Evolutionary conservation across 2,797 vertebrate species (phyloP).

Genomic region (Epinephelus malabaricus): DNA sequence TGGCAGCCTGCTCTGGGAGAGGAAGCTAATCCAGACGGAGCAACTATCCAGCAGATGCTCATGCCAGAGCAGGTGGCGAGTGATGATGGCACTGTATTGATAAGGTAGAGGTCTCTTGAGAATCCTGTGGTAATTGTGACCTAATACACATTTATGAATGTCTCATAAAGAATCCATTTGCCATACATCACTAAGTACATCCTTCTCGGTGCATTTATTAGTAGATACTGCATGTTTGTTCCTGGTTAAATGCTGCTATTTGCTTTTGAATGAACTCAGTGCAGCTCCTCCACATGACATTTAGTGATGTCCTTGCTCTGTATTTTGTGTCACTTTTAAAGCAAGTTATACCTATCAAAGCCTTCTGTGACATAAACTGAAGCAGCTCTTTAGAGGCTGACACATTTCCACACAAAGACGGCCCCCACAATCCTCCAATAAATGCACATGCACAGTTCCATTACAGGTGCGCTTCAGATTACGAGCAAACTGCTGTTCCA

Average conservation of each 20-base stretch:
- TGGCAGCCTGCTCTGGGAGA: conserved; percentile 17
- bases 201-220: not conserved
- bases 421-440: not conserved
- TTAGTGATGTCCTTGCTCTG: not conserved
- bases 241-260: not conserved
- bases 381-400: not conserved
- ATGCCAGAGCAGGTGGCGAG: conserved; percentile 28
- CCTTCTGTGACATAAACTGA: not conserved
- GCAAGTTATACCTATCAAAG: not conserved
- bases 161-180: conserved; percentile 7
- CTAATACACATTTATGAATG: conserved; percentile 25
- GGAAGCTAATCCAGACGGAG: conserved; percentile 28
- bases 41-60: conserved; percentile 40
- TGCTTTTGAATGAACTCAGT: not conserved
- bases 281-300: not conserved
- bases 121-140: not conserved
- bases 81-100: conserved; percentile 17
- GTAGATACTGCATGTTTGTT: not conserved
- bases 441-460: not conserved
- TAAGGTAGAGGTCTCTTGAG: conserved; percentile 18
- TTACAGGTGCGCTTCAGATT: conserved; percentile 2
- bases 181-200: conserved; percentile 2
- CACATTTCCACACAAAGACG: not conserved
- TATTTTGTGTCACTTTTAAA: conserved; percentile 3
- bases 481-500: conserved; percentile 5